Evolutionary conservation across 1,140 invertebrate genomes (phyloP).

Genomic region (Leptinotarsa texana): DNA sequence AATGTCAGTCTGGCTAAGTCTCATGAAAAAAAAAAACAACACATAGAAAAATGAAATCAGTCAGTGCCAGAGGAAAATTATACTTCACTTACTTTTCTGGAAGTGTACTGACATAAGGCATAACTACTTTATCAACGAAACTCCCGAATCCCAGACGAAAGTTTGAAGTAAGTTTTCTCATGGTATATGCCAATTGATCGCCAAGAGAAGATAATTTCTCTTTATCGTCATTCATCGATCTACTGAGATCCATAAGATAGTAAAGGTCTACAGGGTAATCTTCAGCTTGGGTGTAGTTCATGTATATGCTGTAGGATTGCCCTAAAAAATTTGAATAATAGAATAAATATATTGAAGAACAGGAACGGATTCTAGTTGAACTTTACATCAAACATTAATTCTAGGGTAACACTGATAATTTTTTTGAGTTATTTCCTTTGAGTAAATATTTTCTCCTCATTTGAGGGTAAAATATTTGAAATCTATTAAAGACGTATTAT

Average conservation of each 20-base stretch:
- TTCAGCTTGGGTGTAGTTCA: slow-evolving; percentile 60
- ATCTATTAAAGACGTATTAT: no score
- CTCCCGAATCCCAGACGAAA: slow-evolving; percentile 85
- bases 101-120: slow-evolving; percentile 75
- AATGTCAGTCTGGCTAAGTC: neutral
- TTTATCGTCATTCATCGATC: slow-evolving; percentile 77
- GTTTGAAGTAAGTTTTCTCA: slow-evolving; percentile 80
- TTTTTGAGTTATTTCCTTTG: no score
- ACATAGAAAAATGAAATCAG: slow-evolving; percentile 13
- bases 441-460: no score
- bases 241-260: slow-evolving; percentile 84
- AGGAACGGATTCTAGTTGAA: no score
- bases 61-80: slow-evolving; percentile 15
- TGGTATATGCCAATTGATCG: slow-evolving; percentile 64
- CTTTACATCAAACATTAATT: no score
- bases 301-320: slow-evolving; percentile 31
- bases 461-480: no score
- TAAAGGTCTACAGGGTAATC: slow-evolving; percentile 90
- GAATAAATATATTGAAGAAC: no score
- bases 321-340: slow-evolving; percentile 29
- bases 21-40: neutral
- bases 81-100: slow-evolving; percentile 58
- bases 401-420: no score
- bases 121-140: slow-evolving; percentile 85
- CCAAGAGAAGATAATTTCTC: slow-evolving; percentile 69